phyloP scores from a whole-genome alignment of 1,140 invertebrate genomes.

The Coenobita brevimanus region DNA sequence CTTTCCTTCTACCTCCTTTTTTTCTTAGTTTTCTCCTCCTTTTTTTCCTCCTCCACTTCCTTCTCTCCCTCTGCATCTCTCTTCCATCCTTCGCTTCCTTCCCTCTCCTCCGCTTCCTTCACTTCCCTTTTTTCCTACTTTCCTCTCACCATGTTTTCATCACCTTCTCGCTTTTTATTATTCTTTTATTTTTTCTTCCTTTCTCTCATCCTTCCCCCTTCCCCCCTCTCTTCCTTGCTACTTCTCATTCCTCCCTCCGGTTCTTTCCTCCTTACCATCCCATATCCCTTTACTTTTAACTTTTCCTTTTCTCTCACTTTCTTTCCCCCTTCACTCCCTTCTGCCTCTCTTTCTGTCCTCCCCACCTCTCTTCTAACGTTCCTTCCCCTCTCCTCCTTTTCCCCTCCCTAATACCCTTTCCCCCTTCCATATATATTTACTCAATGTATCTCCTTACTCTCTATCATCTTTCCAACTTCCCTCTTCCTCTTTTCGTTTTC shows the following conservation, averaged over 20 bases:
- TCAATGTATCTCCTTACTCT: neutral
- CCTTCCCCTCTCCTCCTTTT: neutral
- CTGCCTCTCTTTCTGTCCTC: neutral
- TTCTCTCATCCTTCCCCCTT: neutral
- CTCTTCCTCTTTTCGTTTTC: neutral
- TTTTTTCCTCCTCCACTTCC: neutral
- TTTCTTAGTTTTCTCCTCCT: neutral
- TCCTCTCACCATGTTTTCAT: too few species aligned
- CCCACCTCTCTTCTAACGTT: neutral
- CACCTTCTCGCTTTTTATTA: neutral
- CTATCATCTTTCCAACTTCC: neutral
- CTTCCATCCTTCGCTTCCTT: neutral
- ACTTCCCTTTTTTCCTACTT: neutral
- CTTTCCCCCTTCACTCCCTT: neutral
- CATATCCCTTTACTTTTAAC: neutral
- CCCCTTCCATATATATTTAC: neutral
- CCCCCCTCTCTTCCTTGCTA: neutral
- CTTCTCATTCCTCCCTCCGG: neutral
- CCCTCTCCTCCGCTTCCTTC: neutral
- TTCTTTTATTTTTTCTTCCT: neutral
- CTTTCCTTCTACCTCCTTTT: neutral
- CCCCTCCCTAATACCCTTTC: neutral
- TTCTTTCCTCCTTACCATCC: neutral
- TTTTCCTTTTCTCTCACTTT: neutral
- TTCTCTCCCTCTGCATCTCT: neutral